Evolutionary conservation across 92 coral and sea anemone species (phyloP).

Genomic region (Porites lobata): DNA sequence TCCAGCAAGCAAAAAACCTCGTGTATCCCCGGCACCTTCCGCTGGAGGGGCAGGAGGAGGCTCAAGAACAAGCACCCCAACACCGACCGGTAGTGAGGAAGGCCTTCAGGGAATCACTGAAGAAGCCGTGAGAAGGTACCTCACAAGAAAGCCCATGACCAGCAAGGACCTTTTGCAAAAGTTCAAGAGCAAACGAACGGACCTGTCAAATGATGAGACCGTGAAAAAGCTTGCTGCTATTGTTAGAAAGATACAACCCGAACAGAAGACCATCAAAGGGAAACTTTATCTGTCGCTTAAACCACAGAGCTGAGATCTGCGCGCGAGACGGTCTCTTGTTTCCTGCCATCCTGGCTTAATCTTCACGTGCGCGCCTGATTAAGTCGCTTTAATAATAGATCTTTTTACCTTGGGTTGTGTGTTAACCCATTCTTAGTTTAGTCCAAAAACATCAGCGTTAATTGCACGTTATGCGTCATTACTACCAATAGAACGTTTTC

Average conservation of each 20-base stretch:
- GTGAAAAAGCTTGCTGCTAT: constrained; percentile 90
- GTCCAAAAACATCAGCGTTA: no score
- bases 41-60: constrained; percentile 49
- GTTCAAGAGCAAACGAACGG: constrained; percentile 93
- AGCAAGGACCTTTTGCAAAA: constrained; percentile 96
- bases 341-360: no score
- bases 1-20: constrained; percentile 83
- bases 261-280: constrained; percentile 90
- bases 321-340: no score
- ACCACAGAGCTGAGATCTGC: constrained; percentile 8
- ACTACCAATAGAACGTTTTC: no score
- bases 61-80: constrained; percentile 80
- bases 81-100: constrained; percentile 84
- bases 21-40: constrained; percentile 82
- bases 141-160: constrained; percentile 98
- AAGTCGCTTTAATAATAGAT: no score
- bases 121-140: constrained; percentile 95
- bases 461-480: no score
- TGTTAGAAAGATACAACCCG: constrained; percentile 88
- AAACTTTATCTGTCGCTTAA: constrained; percentile 91
- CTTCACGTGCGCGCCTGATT: no score
- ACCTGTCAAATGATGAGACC: constrained; percentile 93
- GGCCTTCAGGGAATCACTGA: constrained; percentile 92
- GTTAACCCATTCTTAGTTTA: no score
- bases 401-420: no score